A percentile compares a stretch with the other conserved stretches of the same genome.
phyloP scores from a whole-genome alignment of 2,888 invertebrate species.

The Trichopoda pennipes region DNA sequence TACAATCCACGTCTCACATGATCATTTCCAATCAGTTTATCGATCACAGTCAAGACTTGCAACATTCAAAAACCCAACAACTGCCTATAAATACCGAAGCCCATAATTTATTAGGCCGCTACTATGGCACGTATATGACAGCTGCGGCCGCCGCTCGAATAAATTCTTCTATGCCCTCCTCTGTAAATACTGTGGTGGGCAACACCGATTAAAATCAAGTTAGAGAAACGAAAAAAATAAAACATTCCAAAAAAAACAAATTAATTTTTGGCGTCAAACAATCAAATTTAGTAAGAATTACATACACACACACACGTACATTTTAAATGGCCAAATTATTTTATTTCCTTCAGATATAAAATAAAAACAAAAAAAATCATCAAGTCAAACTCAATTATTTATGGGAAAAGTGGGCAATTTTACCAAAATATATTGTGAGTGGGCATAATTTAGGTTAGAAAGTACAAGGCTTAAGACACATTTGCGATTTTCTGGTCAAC shows the following conservation, averaged over 20 bases:
- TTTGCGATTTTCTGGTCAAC: no score
- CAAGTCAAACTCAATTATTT: no score
- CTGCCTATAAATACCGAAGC: conserved; percentile 72
- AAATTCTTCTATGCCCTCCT: conserved; percentile 44
- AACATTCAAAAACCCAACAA: conserved; percentile 31
- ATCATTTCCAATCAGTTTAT: background rate
- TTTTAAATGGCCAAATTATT: no score
- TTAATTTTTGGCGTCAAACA: background rate
- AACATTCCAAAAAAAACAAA: background rate
- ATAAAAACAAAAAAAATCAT: no score
- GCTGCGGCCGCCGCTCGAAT: conserved; percentile 74
- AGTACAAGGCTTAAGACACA: no score
- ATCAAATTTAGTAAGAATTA: no score
- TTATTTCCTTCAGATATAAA: no score
- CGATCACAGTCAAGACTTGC: conserved; percentile 28
- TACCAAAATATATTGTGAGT: no score
- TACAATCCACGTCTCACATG: background rate
- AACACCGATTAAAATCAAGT: conserved; percentile 39
- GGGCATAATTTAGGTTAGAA: no score
- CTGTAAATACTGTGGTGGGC: conserved; percentile 32
- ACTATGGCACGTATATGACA: conserved; percentile 80
- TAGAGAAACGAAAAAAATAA: background rate
- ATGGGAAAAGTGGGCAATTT: no score
- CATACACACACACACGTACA: no score
- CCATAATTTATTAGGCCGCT: conserved; percentile 77